Evolutionary conservation across 2,888 invertebrate species (phyloP), one percentile per base, ranked within the genome.

Genomic region (Ornithoptera priamus): DNA sequence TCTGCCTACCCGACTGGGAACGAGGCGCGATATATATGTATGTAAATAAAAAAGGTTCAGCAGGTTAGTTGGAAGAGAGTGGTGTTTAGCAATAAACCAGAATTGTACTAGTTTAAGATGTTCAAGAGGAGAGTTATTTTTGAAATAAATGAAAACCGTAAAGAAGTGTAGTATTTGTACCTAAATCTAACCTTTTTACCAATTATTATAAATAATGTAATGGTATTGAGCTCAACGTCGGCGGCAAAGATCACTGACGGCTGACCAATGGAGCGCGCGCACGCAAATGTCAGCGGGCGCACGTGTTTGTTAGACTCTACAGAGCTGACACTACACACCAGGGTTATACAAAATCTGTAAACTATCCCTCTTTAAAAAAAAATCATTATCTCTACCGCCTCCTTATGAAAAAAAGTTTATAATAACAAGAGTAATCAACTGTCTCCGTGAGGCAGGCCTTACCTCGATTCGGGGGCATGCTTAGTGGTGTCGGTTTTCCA

Each of bases 241-340:
- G 30, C 70, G 83, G 81, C 74, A 74, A 81, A 83, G 86, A 87
- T 86, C 87, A 88, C 83, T 84, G 85, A 83, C 76, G 57, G 74
- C 75, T 83, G 85, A 82, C 84, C 85, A 81, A 86, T 85, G 82
- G 84, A 80, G 85, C 79, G 84, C 81, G 79, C 80, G 72, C 90
- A 91, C 90, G 90, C 89, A 87, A 90, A 91, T 90, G 90, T 85
- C 90, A 89, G 76, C 70, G 73, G 69, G 72, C 75, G 77, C 89
- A 89, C 89, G 89, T 87, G 89, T 8, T 53, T 82, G 36, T 39
- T 53, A 39, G 6, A 78, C 62, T 56, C 75, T 77, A 80, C 75
- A 76, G 85, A 83, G 87, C 62, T 78, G 83, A 67, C 80, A 74
- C 71, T 74, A 77, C 76, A 15, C 53, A 53, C 8, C 5, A 53